phyloP scores from a whole-genome alignment of 2,113 vertebrate species.

The Dicaeum eximium region DNA sequence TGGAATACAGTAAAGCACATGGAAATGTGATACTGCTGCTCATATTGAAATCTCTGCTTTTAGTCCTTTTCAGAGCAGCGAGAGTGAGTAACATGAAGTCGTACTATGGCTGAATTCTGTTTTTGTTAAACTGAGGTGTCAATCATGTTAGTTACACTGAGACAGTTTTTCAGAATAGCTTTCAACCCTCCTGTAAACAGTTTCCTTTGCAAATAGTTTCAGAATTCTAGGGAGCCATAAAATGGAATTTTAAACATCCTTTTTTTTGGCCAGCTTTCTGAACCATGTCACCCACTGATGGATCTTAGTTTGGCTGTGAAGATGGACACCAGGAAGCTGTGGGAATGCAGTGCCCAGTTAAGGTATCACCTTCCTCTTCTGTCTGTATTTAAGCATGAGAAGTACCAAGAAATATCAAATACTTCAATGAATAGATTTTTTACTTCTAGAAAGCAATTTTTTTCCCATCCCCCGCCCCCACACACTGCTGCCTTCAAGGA shows the following conservation, averaged over 20 bases:
- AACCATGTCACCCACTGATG: fast-evolving
- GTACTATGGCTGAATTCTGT: not conserved
- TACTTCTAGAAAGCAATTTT: not conserved
- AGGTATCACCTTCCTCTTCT: not conserved
- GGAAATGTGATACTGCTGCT: not conserved
- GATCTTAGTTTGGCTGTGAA: not conserved
- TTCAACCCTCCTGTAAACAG: not conserved
- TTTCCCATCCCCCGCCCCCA: not conserved
- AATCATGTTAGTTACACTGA: not conserved
- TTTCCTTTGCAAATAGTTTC: not conserved
- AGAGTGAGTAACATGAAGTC: not conserved
- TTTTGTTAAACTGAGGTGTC: not conserved
- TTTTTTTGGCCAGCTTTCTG: not conserved
- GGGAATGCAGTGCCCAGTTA: not conserved
- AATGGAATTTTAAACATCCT: not conserved
- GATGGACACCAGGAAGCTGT: not conserved
- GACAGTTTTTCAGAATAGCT: not conserved
- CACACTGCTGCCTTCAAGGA: not conserved
- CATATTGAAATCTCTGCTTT: not conserved
- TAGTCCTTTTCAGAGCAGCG: not conserved
- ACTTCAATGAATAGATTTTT: not conserved
- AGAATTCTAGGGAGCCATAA: not conserved
- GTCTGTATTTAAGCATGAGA: not conserved
- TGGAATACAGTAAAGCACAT: not conserved
- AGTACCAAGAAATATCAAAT: not conserved